Percentiles rank a stretch among this genome's conserved stretches.
Conservation (phyloP, 2,113 vertebrate genomes). For the Callospermophilus lateralis region DNA sequence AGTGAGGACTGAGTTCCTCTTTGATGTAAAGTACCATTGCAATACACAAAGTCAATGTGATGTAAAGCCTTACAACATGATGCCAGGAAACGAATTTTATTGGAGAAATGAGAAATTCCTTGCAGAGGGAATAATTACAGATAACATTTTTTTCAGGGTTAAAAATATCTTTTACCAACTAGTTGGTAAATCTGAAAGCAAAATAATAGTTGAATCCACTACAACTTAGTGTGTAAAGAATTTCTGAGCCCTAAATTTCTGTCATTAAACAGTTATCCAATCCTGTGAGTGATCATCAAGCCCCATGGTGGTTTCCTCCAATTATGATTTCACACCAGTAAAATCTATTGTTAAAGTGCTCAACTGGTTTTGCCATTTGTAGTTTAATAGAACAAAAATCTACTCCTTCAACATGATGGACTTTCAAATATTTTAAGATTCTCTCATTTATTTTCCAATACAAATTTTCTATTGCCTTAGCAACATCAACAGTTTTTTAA, state of each 20-base stretch:
- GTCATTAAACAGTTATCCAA: not conserved
- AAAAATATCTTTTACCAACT: not conserved
- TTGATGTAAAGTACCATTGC: not conserved
- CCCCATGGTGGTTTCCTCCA: not conserved
- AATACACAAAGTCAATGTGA: not conserved
- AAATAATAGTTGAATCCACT: not conserved
- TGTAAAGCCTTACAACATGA: not conserved
- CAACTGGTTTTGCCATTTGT: not conserved
- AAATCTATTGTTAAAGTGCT: not conserved
- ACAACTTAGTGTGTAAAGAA: not conserved
- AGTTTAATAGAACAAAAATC: not conserved
- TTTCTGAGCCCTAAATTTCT: not conserved
- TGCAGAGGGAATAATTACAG: slow-evolving; percentile 29
- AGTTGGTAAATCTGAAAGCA: not conserved
- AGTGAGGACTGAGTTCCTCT: not conserved
- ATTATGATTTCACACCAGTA: not conserved
- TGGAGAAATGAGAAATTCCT: not conserved
- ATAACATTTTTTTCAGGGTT: not conserved
- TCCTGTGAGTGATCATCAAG: not conserved
- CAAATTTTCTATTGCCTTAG: not conserved
- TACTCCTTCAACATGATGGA: not conserved
- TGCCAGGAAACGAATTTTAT: not conserved
- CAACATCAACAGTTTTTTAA: not conserved
- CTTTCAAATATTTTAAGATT: not conserved
- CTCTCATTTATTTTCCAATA: not conserved